Evolutionary conservation across 2,888 invertebrate species (phyloP), one percentile per base, ranked within the genome.

Genomic region (Neoascia interrupta): DNA sequence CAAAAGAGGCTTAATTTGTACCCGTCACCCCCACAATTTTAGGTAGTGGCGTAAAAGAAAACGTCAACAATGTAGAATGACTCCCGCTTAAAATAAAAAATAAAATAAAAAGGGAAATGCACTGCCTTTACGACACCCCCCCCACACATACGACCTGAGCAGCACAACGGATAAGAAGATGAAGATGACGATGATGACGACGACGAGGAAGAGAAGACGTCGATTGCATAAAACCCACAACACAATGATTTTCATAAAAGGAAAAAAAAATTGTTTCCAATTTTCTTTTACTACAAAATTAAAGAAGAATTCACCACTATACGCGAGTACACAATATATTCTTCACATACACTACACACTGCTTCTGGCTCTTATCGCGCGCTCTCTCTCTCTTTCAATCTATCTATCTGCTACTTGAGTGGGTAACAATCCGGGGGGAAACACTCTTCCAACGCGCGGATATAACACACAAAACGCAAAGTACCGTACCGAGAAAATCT

Each of bases 191-290:
- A 49, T 11, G 26, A 41, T 4, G 64, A 61, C 13, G 47, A 47
- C 15, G 16, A 75, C 23, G 56, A 45, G 18, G 66, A 60, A 53
- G 54, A 51, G 56, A 69, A 60, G 64, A 66, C 45, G 56, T 23
- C 60, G 72, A 73, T 79, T 79, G 79, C 79, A 73, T 79, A 79
- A 72, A 79, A 43, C 64, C n/a, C n/a, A 66, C 41, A 47, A 64
- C 28, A 49, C 69, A 34, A 43, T 63, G 54, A 63, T 54, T 49
- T 60, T 47, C 10, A 19, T 43, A 72, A 61, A 49, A 31, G 23
- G 41, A 54, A 39, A 49, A 34, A 34, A 51, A 41, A 49, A 26
- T 31, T 75, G 41, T 70, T 66, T 51, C 39, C 61, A 73, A 68
- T 72, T 73, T 79, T 49, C 66, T 43, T 79, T 73, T 73, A 47